A percentile compares a stretch with the other conserved stretches of the same genome.
Evolutionary conservation across 2,888 invertebrate genomes (phyloP).

Genomic region (Macaria notata): DNA sequence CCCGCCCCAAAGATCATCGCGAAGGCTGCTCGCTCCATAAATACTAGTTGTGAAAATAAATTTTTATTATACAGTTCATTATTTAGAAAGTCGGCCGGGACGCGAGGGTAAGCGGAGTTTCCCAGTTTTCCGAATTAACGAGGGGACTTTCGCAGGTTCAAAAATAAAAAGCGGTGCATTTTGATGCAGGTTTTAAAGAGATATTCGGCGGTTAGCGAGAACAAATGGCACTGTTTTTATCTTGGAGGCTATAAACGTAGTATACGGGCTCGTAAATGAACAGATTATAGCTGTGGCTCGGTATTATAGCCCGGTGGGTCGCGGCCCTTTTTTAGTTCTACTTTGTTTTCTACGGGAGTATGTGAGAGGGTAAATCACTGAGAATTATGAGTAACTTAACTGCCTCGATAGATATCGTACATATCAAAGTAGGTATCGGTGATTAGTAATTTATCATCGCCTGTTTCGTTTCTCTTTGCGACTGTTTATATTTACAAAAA

Average conservation of each 20-base stretch:
- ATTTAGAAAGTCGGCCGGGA: constrained; percentile 61
- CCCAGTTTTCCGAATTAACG: constrained; percentile 52
- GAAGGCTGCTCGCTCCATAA: constrained; percentile 43
- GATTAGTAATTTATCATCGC: too few species aligned
- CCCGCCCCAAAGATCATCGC: constrained; percentile 71
- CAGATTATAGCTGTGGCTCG: constrained; percentile 30
- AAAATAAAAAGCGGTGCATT: constrained; percentile 41
- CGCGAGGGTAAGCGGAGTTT: constrained; percentile 42
- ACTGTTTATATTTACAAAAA: too few species aligned
- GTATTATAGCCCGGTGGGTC: constrained; percentile 28
- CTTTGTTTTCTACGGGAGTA: constrained; percentile 21
- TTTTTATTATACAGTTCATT: constrained; percentile 78
- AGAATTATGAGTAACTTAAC: too few species aligned
- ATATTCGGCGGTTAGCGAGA: constrained; percentile 32
- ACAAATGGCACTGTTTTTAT: constrained; percentile 36
- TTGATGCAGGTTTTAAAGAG: constrained; percentile 35
- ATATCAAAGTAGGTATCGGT: too few species aligned
- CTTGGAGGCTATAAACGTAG: constrained; percentile 33
- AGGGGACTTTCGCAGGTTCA: constrained; percentile 47
- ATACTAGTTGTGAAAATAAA: constrained; percentile 71
- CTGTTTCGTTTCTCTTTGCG: too few species aligned
- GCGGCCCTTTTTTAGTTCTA: constrained; percentile 11
- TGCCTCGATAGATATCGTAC: too few species aligned
- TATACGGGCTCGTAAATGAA: constrained; percentile 32
- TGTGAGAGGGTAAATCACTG: constrained; percentile 1